Conservation (phyloP, 2,888 invertebrate genomes). For the Eupithecia insigniata region DNA sequence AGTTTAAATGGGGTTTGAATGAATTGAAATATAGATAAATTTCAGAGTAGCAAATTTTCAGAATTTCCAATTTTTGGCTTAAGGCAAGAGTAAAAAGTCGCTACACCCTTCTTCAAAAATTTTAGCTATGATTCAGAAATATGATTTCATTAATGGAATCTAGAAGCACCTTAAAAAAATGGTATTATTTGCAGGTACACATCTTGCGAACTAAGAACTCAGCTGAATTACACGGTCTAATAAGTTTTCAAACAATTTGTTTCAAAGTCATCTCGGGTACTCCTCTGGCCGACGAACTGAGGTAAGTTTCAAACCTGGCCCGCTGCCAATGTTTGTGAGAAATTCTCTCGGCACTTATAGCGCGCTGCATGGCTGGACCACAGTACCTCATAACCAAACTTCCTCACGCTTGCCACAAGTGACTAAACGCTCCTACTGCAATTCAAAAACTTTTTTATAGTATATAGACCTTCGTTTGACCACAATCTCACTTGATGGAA, state of each 20-base stretch:
- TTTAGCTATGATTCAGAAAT: too few relatives aligned
- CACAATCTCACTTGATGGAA: too few relatives aligned
- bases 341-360: conserved; percentile 53
- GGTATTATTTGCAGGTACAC: background rate
- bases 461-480: too few relatives aligned
- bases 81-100: too few relatives aligned
- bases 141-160: too few relatives aligned
- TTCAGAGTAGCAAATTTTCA: background rate
- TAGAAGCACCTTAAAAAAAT: too few relatives aligned
- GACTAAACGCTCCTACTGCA: too few relatives aligned
- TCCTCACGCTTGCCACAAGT: background rate
- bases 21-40: conserved; percentile 1
- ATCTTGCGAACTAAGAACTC: background rate
- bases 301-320: conserved; percentile 66
- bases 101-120: too few relatives aligned
- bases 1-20: background rate
- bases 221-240: background rate
- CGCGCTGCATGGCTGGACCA: background rate
- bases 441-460: too few relatives aligned
- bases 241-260: conserved; percentile 39
- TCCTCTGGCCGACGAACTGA: conserved; percentile 60
- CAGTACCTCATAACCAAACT: conserved; percentile 8
- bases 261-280: conserved; percentile 55
- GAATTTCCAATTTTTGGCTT: background rate
- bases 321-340: conserved; percentile 69